Evolutionary conservation across 1,140 invertebrate species (phyloP), one percentile per base, ranked within the genome.

Genomic region (Oryctes rhinoceros): DNA sequence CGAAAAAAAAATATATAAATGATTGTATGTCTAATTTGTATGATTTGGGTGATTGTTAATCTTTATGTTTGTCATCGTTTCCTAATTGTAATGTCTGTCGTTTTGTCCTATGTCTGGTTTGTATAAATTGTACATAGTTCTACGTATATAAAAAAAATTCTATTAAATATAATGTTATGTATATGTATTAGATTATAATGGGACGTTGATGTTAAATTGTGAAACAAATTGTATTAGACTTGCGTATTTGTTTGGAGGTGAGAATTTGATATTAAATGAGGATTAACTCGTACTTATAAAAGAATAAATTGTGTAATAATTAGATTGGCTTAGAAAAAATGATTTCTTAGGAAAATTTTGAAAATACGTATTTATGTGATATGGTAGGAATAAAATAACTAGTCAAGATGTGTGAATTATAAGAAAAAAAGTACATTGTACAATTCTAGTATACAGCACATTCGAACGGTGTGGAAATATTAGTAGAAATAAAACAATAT

Each of bases 1-100:
- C 15, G n/a, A n/a, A 24, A 67, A 71, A 71, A 71, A 71, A 71
- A 71, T 71, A 35, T 71, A 71, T 35, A 35, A 35, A 71, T 71
- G 65, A 59, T n/a, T 59, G 53, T 59, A 59, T 59, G 53, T 59
- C 18, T 6, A 6, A 59, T 59, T 18, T 18, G 15, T 59, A 15
- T 59, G 18, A n/a, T n/a, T 59, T n/a, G 53, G 53, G 53, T 59
- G 53, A 59, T 18, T 59, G 53, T 59, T 59, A n/a, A 59, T 6
- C 53, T 18, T n/a, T 59, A 18, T 71, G 24, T 71, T 35, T 71
- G 24, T 71, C 7, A 35, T 35, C 35, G 65, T 24, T 35, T 71
- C 35, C n/a, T 30, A 9, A 13, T 10, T 35, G 24, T 71, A 20
- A 71, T 71, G 35, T 71, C 11, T 71, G 65, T 24, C 24, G 24